Base-by-base conservation (phyloP, 2,113 vertebrate genomes). In the Aythya baeri region DNA sequence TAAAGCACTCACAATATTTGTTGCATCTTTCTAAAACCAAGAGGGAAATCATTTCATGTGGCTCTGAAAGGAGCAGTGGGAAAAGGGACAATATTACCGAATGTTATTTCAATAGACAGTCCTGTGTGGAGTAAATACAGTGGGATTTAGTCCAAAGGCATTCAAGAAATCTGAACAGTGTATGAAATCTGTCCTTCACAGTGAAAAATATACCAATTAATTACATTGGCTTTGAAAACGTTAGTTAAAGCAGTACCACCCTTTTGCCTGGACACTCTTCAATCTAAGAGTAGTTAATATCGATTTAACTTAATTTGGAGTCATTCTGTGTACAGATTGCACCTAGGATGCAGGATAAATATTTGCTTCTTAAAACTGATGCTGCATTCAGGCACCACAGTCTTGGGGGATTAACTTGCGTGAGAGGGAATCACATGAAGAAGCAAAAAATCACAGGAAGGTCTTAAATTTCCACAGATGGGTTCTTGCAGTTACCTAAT, bases 281-380 rank as follows among this genome's bases (percentile, higher is more conserved):
- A 87, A 15, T 82, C 31, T 52, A 61, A 15, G 57, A n/a, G 20
- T 15, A 90, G 49, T 61, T 91, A 82, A 43, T 73, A 79, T 43
- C 7, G 2, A 92, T 95, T 88, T 85, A 73, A 49, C 57, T 68
- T 76, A 89, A 95, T 76, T 83, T 90, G 73, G 16, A 86, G 32
- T 65, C 70, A 68, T 73, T 86, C 54, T 82, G 49, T 86, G 62
- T 72, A 62, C 65, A 62, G 73, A 61, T 77, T 79, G 70, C 66
- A 78, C 52, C 80, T 76, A 3, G 2, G 66, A 84, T 72, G 49
- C 65, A 81, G 75, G 62, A 46, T 77, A 93, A 89, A 92, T 94
- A 95, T 94, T 95, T 96, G 70, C 58, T 57, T 84, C n/a, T 57
- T 78, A 62, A 94, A 88, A 93, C 61, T 44, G 62, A 44, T 83